phyloP scores from a whole-genome alignment of 2,797 vertebrate species.

The Spheniscus humboldti region DNA sequence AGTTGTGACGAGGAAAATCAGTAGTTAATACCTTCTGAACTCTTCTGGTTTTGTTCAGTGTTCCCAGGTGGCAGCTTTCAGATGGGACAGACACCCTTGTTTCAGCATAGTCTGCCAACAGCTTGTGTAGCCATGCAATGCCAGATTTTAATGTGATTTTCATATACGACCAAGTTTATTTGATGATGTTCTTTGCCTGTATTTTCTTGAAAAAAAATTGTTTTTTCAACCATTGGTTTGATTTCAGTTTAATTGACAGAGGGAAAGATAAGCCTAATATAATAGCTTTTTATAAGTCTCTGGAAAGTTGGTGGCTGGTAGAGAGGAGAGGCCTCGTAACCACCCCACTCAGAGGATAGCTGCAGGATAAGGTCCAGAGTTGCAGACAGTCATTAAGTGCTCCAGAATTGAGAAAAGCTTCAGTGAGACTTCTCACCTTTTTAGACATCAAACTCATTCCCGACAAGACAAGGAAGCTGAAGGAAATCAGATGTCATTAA shows the following conservation, averaged over 20 bases:
- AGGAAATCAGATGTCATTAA: not conserved
- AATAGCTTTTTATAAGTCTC: not conserved
- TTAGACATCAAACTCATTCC: not conserved
- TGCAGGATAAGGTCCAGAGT: not conserved
- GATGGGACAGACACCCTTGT: not conserved
- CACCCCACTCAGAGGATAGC: not conserved
- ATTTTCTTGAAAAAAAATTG: not conserved
- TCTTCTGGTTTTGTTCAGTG: not conserved
- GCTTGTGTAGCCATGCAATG: not conserved
- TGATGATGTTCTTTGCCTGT: not conserved
- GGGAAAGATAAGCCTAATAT: not conserved
- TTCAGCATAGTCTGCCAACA: not conserved
- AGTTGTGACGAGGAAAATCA: not conserved
- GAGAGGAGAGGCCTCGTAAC: not conserved
- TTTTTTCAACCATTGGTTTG: not conserved
- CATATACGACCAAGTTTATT: not conserved
- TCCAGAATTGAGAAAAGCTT: not conserved
- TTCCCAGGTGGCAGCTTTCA: not conserved
- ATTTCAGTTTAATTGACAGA: not conserved
- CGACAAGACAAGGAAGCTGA: not conserved
- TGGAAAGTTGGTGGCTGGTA: not conserved
- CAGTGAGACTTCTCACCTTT: not conserved
- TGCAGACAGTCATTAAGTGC: not conserved
- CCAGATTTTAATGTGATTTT: not conserved
- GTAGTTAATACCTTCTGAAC: not conserved